Evolutionary conservation across 1,140 invertebrate genomes (phyloP), one percentile per base, ranked within the genome.

Genomic region (Lethocerus indicus): DNA sequence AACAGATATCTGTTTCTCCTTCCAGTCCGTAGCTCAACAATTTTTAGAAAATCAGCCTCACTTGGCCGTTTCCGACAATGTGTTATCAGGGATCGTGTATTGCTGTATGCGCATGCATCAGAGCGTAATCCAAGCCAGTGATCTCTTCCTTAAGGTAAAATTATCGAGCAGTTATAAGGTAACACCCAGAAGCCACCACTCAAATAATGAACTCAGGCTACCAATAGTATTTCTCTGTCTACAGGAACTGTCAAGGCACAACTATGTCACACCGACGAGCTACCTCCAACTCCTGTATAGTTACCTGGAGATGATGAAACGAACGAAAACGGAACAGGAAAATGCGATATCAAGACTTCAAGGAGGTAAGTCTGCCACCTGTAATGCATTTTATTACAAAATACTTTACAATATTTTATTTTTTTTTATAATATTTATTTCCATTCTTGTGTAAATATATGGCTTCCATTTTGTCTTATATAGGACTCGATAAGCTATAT

Each of bases 191-290:
- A n/a, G n/a, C n/a, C n/a, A n/a, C n/a, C n/a, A n/a, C n/a, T n/a
- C n/a, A n/a, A n/a, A n/a, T n/a, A n/a, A n/a, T n/a, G n/a, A n/a
- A n/a, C n/a, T n/a, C n/a, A n/a, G n/a, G n/a, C n/a, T n/a, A n/a
- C n/a, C n/a, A n/a, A n/a, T n/a, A n/a, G n/a, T n/a, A n/a, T n/a
- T n/a, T n/a, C n/a, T n/a, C n/a, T n/a, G n/a, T n/a, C n/a, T n/a
- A n/a, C 27, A 63, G 54, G 74, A 78, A 59, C 62, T 83, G 5
- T 72, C 71, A 6, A 66, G 79, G 12, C 66, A 76, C 50, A 79
- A 75, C 50, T 81, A 81, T 58, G 75, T 81, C 0, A 81, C 79
- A 0, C 78, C 78, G 0, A 78, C 76, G 0, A 78, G 75, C 0
- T 82, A 80, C 57, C 61, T 83, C 29, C 74, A 79, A 57, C 58